A percentile compares a stretch with the other conserved stretches of the same genome.
phyloP scores from a whole-genome alignment of 2,797 vertebrate species.

The Acrossocheilus fasciatus region DNA sequence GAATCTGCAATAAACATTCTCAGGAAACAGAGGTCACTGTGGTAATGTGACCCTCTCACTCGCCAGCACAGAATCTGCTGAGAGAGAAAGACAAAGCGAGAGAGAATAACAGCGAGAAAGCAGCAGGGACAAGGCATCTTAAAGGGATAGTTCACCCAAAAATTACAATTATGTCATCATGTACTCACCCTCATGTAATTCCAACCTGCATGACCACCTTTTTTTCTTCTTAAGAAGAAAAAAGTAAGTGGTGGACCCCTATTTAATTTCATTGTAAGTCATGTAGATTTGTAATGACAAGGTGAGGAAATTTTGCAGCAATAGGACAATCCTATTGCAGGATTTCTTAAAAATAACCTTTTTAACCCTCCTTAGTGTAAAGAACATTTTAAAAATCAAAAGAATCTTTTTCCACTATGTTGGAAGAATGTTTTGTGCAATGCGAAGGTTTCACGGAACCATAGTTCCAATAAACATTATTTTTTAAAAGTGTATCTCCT shows the following conservation, averaged over 20 bases:
- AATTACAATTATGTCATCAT: not conserved
- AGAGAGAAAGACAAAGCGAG: not conserved
- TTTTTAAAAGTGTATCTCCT: not conserved
- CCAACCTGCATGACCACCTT: not conserved
- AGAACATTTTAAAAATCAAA: not conserved
- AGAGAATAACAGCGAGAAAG: not conserved
- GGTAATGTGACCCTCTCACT: constrained; percentile 22
- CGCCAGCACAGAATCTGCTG: not conserved
- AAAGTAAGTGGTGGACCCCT: not conserved
- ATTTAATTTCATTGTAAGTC: not conserved
- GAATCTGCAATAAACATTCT: constrained; percentile 23
- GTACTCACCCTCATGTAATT: not conserved
- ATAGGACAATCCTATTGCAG: not conserved
- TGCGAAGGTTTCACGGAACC: not conserved
- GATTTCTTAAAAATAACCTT: too few relatives aligned
- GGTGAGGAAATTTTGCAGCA: too few relatives aligned
- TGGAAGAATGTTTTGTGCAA: not conserved
- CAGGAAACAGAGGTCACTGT: constrained; percentile 34
- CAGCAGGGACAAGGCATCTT: not conserved
- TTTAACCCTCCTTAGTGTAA: too few relatives aligned
- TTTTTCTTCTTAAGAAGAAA: too few relatives aligned
- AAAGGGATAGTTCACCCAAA: not conserved
- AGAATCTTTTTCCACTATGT: not conserved
- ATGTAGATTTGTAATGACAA: not conserved
- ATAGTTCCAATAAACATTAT: not conserved